Evolutionary conservation across 2,113 vertebrate species (phyloP).

Genomic region (Elachura formosa): DNA sequence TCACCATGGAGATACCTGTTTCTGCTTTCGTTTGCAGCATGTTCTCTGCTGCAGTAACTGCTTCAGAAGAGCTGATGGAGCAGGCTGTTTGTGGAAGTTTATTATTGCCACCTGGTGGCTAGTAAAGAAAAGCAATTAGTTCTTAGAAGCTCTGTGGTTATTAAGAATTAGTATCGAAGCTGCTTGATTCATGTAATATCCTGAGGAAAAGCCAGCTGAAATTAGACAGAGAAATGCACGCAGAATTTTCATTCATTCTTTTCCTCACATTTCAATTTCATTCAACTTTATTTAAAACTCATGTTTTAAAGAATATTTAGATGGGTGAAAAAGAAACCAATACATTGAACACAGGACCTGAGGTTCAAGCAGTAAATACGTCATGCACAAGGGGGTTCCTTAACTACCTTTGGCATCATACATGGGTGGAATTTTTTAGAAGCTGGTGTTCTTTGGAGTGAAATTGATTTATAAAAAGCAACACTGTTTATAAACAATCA

Average conservation of each 20-base stretch:
- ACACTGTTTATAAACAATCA: background rate
- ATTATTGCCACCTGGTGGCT: conserved; percentile 56
- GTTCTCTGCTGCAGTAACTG: background rate
- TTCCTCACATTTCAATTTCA: fast-evolving
- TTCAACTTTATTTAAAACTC: no score
- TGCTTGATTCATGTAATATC: background rate
- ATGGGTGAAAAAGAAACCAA: background rate
- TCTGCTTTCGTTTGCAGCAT: background rate
- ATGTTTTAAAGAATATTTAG: background rate
- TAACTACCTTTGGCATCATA: background rate
- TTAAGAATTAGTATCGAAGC: background rate
- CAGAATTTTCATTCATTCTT: background rate
- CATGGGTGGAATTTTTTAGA: background rate
- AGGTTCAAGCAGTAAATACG: fast-evolving
- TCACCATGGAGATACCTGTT: conserved; percentile 36
- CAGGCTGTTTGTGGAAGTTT: background rate
- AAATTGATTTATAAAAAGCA: background rate
- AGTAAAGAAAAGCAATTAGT: background rate
- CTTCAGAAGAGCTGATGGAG: background rate
- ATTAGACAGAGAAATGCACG: background rate
- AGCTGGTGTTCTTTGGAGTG: background rate
- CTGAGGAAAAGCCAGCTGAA: background rate
- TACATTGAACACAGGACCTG: background rate
- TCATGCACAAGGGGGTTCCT: fast-evolving
- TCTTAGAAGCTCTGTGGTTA: background rate